Conservation (phyloP, 2,797 vertebrate genomes). For the Tragopan temminckii region DNA sequence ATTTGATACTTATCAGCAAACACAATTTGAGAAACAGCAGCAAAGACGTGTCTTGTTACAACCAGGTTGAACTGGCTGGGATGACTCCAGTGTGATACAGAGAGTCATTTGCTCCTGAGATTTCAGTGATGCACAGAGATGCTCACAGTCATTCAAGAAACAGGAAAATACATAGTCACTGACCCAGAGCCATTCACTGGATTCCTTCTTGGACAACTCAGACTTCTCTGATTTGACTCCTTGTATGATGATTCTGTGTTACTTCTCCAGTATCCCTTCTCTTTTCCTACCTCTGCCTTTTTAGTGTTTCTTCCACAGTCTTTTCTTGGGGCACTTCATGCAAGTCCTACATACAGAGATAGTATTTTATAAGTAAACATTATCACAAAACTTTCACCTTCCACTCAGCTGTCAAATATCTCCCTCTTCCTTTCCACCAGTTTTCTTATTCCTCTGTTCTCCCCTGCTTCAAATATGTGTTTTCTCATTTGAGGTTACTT, state of each 20-base stretch:
- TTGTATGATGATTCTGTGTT: neutral
- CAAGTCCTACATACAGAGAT: neutral
- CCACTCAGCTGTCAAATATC: neutral
- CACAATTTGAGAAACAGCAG: neutral
- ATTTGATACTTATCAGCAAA: neutral
- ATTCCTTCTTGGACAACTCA: neutral
- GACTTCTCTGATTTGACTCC: neutral
- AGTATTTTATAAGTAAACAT: neutral
- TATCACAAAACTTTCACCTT: neutral
- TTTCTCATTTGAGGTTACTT: neutral
- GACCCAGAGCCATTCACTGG: neutral
- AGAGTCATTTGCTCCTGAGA: neutral
- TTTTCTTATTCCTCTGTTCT: neutral
- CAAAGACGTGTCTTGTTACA: neutral
- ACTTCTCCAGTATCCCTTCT: neutral
- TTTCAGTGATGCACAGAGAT: neutral
- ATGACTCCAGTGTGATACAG: accelerated
- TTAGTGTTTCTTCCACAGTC: neutral
- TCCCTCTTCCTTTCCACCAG: neutral
- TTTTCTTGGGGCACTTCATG: neutral
- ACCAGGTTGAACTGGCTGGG: accelerated
- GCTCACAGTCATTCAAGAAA: neutral
- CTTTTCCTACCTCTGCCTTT: neutral
- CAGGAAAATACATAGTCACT: neutral
- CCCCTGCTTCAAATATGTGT: neutral